Conservation (phyloP, 2,888 invertebrate genomes). For the Tryphoninae sp. region DNA sequence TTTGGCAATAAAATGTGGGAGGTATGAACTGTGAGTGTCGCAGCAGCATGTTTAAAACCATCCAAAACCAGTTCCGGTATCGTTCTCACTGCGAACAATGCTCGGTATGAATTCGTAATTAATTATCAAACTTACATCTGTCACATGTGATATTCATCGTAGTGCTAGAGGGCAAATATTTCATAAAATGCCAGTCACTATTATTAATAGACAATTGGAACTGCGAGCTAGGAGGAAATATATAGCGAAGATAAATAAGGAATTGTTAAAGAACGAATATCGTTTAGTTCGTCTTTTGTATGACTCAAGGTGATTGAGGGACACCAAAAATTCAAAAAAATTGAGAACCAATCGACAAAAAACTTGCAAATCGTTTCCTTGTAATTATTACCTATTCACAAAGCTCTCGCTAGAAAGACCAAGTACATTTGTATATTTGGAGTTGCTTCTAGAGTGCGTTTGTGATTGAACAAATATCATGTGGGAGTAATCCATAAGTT, state of each 20-base stretch:
- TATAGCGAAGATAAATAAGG: neutral
- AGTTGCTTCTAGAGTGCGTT: no score
- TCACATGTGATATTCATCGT: neutral
- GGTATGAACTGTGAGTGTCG: neutral
- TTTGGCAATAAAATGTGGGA: no score
- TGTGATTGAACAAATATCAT: no score
- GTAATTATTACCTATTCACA: no score
- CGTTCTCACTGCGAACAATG: slow-evolving; percentile 41
- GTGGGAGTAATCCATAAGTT: no score
- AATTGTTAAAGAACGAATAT: no score
- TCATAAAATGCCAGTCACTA: neutral
- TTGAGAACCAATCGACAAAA: no score
- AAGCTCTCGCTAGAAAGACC: no score
- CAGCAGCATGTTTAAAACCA: slow-evolving; percentile 49
- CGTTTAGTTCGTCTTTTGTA: no score
- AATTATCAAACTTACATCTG: neutral
- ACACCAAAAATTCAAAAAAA: neutral
- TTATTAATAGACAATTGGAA: neutral
- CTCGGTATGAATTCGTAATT: slow-evolving; percentile 28
- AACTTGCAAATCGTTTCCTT: no score
- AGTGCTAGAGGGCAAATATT: neutral
- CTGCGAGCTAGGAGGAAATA: neutral
- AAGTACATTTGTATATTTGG: no score
- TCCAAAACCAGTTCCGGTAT: slow-evolving; percentile 1
- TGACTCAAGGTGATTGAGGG: neutral